Evolutionary conservation across 2,888 invertebrate species (phyloP).

Genomic region (Melieria picta): DNA sequence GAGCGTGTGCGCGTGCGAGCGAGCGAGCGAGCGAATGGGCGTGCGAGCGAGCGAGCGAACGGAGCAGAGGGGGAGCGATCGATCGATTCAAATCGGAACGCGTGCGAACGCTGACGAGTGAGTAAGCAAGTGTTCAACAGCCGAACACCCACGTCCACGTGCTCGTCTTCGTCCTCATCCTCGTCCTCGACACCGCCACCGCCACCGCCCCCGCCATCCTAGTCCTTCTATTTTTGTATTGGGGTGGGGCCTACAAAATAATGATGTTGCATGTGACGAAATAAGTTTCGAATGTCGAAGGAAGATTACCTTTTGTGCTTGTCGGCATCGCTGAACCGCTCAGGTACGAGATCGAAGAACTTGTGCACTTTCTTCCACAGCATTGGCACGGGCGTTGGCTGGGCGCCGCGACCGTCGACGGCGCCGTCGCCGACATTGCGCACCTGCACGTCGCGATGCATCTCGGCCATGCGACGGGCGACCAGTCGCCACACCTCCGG

Average conservation of each 20-base stretch:
- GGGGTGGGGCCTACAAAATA: constrained; percentile 47
- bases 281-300: constrained; percentile 37
- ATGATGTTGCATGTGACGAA: constrained; percentile 45
- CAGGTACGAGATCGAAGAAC: constrained; percentile 80
- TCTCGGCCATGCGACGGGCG: constrained; percentile 83
- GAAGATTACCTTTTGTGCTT: constrained; percentile 76
- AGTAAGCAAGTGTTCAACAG: constrained; percentile 2
- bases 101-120: constrained; percentile 8
- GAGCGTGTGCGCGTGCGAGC: constrained; percentile 16
- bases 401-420: neutral
- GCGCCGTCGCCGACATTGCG: constrained; percentile 43
- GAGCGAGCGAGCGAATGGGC: constrained; percentile 17
- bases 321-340: constrained; percentile 72
- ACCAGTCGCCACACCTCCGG: constrained; percentile 78
- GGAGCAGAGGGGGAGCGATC: constrained; percentile 3
- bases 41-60: constrained; percentile 17
- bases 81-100: neutral
- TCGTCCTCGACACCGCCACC: constrained; percentile 16
- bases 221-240: constrained; percentile 42
- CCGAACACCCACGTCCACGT: constrained; percentile 9
- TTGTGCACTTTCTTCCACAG: constrained; percentile 82
- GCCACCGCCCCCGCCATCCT: constrained; percentile 39
- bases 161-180: neutral
- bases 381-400: constrained; percentile 69
- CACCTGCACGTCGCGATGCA: constrained; percentile 74